phyloP scores from a whole-genome alignment of 2,797 vertebrate genomes.

The Sarcophilus harrisii region DNA sequence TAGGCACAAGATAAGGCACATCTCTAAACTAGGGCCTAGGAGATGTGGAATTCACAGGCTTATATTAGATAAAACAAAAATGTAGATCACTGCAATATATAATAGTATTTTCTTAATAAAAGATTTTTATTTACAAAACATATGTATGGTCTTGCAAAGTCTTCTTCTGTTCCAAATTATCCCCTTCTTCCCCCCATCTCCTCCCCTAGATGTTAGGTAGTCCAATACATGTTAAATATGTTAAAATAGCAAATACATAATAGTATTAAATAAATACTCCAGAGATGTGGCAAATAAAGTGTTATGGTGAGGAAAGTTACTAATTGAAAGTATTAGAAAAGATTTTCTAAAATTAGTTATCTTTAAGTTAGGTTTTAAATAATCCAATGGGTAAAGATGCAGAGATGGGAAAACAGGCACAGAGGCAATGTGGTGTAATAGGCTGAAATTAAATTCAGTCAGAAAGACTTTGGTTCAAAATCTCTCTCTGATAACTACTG shows the following conservation, averaged over 20 bases:
- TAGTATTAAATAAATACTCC: neutral
- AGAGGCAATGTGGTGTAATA: neutral
- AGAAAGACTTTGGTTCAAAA: neutral
- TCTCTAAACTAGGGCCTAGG: neutral
- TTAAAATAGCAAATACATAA: too few relatives aligned
- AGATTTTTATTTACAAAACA: too few relatives aligned
- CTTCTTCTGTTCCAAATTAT: too few relatives aligned
- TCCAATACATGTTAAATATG: too few relatives aligned
- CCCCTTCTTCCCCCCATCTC: too few relatives aligned
- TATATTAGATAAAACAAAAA: neutral
- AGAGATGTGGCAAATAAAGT: neutral
- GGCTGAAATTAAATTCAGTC: neutral
- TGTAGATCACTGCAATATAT: neutral
- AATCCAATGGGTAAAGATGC: neutral
- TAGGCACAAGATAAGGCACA: neutral
- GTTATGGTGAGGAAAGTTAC: neutral
- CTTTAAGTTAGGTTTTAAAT: neutral
- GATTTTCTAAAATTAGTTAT: neutral
- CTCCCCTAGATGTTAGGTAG: too few relatives aligned
- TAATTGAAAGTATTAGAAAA: neutral
- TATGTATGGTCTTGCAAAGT: too few relatives aligned
- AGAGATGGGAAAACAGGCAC: neutral
- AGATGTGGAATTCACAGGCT: neutral
- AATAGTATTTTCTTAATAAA: neutral
- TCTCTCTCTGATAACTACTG: neutral